Base-by-base conservation (phyloP, 2,888 invertebrate genomes). In the Diarsia dahlii region DNA sequence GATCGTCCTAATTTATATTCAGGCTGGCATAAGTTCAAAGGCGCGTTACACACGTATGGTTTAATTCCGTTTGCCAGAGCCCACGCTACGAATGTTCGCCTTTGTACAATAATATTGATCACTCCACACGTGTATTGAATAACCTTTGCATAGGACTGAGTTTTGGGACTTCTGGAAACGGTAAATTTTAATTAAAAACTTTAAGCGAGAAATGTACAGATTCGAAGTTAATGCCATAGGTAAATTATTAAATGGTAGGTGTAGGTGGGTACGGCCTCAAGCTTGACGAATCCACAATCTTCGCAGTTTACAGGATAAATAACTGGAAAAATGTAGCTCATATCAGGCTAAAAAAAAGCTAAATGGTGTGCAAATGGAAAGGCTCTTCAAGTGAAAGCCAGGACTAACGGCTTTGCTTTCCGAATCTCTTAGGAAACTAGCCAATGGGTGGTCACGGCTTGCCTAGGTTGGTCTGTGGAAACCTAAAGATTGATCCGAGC, bases 1-100 rank as follows among this genome's bases (percentile, higher is more conserved):
- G 18, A 20, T 52, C 34, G 50, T 64, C 18, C 71, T 74, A 58
- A 78, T 86, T 81, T 58, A 52, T 74, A 74, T 74, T 71, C 66
- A 12, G 54, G 23, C 13, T 12, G 52, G 39, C 39, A 62, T 62
- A 39, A 62, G 48, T 77, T 74, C 71, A 69, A 72, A 72, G 52
- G 23, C 67, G 12, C 60, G n/a, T 62, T 65, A 63, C 60, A 52
- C 73, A 69, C 63, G 23, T 62, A 56, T 1, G 58, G 5, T 48
- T 52, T 75, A 74, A 86, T 84, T 66, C 12, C 28, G 39, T 77
- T 74, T 69, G 52, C 10, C 56, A 50, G 23, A 72, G 23, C 63
- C 18, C 23, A 34, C 67, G 58, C 63, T 58, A 13, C 62, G 6
- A 63, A 63, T 63, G 45, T 58, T 28, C 45, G 63, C 58, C 67